These are phyloP conservation scores for Dryobotodes eremita DNA, from an alignment of 2,888 invertebrate species.

Conservation along the genomic window DNA sequence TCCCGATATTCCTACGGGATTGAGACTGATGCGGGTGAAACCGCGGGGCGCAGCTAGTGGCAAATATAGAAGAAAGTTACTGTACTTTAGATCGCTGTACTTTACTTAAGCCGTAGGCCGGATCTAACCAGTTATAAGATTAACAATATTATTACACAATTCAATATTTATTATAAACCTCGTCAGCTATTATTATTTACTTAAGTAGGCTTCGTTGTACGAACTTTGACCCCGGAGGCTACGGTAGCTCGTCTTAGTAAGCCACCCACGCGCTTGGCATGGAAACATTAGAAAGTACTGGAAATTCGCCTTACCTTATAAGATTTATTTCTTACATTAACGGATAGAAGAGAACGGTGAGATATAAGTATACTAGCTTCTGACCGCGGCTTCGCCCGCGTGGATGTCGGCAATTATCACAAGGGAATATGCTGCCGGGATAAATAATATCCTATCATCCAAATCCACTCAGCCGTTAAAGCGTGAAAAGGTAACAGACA, in stretches of 20 bases:
- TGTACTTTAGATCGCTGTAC: too few relatives aligned
- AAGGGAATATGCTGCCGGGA: too few relatives aligned
- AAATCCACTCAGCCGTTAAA: too few relatives aligned
- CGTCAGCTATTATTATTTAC: conserved; percentile 35
- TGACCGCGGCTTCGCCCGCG: too few relatives aligned
- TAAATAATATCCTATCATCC: too few relatives aligned
- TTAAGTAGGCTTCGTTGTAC: conserved; percentile 21
- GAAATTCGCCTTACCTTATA: conserved; percentile 10
- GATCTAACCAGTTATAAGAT: background rate
- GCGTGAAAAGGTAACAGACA: too few relatives aligned
- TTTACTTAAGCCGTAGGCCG: background rate
- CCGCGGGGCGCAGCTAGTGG: too few relatives aligned
- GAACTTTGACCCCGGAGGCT: conserved; percentile 53
- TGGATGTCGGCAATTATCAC: too few relatives aligned
- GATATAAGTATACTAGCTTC: background rate
- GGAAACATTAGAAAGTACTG: conserved; percentile 22
- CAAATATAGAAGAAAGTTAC: background rate
- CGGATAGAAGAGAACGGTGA: background rate
- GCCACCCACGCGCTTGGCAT: conserved; percentile 36
- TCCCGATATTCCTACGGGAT: too few relatives aligned
- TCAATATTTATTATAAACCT: conserved; percentile 33
- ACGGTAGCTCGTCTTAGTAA: conserved; percentile 18
- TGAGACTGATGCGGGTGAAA: too few relatives aligned
- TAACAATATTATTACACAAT: conserved; percentile 30
- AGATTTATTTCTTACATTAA: conserved; percentile 30